These are phyloP conservation scores for Smutsia temminckii DNA, from an alignment of 2,797 vertebrate species.

Conservation along the genomic window DNA sequence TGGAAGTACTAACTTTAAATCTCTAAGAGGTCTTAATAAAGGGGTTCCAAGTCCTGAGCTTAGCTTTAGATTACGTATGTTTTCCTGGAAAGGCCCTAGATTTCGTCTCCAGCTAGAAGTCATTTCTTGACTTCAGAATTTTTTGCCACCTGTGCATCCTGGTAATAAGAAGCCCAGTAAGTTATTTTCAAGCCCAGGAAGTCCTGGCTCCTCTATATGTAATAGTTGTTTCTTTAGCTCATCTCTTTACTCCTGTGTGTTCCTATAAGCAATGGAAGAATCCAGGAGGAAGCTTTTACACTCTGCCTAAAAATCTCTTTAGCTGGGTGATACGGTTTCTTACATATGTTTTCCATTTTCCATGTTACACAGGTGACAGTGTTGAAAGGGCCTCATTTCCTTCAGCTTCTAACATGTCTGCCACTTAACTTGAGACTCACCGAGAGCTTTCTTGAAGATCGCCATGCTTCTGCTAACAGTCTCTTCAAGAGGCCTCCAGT, in stretches of 20 bases:
- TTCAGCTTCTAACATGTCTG: not conserved
- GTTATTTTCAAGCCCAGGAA: not conserved
- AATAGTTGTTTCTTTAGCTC: not conserved
- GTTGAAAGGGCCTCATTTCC: not conserved
- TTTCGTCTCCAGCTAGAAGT: not conserved
- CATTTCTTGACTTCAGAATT: not conserved
- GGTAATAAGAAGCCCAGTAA: not conserved
- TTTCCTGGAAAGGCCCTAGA: not conserved
- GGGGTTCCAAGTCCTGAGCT: not conserved
- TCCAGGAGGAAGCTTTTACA: not conserved
- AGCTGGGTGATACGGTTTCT: not conserved
- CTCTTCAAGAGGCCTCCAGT: not conserved
- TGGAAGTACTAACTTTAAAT: not conserved
- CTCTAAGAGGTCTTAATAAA: not conserved
- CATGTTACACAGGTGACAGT: not conserved
- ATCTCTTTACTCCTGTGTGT: not conserved
- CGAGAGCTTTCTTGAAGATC: not conserved
- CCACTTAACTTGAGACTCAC: not conserved
- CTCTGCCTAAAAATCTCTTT: not conserved
- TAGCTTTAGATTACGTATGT: not conserved
- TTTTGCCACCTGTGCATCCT: not conserved
- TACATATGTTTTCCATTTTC: accelerated
- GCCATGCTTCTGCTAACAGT: not conserved
- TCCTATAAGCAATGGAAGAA: not conserved
- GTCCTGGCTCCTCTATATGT: not conserved